phyloP scores from a whole-genome alignment of 2,113 vertebrate species.

The Prunella fulvescens region DNA sequence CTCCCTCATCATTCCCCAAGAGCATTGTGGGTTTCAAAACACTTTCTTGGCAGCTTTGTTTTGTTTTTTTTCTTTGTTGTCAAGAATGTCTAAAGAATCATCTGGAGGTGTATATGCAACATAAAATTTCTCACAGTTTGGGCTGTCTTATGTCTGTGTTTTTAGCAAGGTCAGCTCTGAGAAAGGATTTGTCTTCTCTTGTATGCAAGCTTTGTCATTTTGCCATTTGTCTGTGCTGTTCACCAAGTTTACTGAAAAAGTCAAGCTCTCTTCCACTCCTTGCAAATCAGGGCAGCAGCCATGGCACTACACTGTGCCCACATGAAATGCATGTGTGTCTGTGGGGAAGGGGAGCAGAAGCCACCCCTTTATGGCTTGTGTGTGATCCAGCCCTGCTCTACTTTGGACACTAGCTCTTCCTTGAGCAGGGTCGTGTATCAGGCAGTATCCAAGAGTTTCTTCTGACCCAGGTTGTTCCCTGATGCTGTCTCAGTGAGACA shows the following conservation, averaged over 20 bases:
- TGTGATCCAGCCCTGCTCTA: background rate
- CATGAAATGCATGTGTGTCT: background rate
- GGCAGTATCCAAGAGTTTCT: background rate
- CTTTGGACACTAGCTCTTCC: background rate
- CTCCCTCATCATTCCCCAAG: background rate
- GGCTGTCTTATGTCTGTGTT: background rate
- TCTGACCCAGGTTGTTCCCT: background rate
- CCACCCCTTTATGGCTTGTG: background rate
- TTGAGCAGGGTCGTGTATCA: background rate
- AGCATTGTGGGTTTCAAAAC: background rate
- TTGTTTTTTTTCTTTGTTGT: background rate
- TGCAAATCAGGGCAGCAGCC: background rate
- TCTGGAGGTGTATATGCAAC: background rate
- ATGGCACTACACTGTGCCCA: background rate
- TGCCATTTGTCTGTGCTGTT: background rate
- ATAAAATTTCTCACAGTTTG: background rate
- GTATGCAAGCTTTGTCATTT: background rate
- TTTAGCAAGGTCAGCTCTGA: conserved; percentile 7
- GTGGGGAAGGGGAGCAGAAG: background rate
- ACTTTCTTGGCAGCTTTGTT: background rate
- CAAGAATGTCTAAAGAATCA: background rate
- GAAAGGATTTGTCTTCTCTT: background rate
- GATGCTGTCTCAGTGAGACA: accelerated
- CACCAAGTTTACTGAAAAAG: background rate
- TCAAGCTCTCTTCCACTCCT: background rate